phyloP scores from a whole-genome alignment of 1,140 invertebrate species.

The Mylabris phalerata region DNA sequence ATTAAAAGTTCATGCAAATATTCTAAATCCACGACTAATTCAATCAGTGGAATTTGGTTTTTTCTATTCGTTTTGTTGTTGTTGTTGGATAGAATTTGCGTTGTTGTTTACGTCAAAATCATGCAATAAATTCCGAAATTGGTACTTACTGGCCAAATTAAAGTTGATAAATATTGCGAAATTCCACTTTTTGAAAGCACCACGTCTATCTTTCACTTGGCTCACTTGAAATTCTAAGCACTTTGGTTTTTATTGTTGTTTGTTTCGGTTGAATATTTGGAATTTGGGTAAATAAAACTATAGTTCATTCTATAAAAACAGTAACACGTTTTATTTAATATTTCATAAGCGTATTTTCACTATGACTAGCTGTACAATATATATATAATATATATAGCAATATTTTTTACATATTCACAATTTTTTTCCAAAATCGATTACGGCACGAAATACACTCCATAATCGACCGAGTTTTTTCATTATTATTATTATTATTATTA shows the following conservation, averaged over 20 bases:
- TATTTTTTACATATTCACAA: conserved; percentile 43
- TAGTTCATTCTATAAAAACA: conserved; percentile 41
- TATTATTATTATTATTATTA: conserved; percentile 23
- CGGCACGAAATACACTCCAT: conserved; percentile 6
- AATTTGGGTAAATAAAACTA: conserved; percentile 30
- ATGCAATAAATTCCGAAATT: neutral
- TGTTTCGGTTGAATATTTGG: no score
- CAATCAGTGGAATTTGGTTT: no score
- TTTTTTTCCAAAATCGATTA: conserved; percentile 29
- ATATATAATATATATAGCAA: conserved; percentile 31
- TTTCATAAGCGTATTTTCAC: conserved; percentile 43
- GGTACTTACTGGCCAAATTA: conserved; percentile 6
- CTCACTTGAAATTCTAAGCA: no score
- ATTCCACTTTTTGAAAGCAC: conserved; percentile 4
- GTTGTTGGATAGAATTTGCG: no score
- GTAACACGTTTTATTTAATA: conserved; percentile 41
- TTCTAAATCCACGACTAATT: no score
- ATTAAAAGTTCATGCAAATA: no score
- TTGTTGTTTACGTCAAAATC: neutral
- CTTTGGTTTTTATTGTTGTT: no score
- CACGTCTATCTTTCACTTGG: neutral
- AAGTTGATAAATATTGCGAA: neutral
- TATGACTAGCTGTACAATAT: conserved; percentile 45
- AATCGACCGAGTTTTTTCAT: conserved; percentile 29
- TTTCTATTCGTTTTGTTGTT: no score